Base-by-base conservation (phyloP, 2,797 vertebrate species). In the Apogon talboti region DNA sequence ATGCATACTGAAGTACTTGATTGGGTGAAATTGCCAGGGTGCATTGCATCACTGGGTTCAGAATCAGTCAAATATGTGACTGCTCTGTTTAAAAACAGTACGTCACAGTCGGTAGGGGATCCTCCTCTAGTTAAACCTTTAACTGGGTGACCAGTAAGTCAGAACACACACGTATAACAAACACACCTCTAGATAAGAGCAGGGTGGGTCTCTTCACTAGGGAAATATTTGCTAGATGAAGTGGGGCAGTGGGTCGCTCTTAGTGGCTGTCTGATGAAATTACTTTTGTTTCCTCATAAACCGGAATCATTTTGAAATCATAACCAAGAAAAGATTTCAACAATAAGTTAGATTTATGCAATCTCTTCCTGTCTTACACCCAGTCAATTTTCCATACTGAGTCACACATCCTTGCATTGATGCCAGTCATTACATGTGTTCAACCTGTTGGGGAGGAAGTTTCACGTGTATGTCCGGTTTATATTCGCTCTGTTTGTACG, bases 51-150 rank as follows among this genome's bases (percentile, higher is more conserved):
- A 28, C 4, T 28, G 6, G 24, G 24, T 28, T 28, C 3, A 28
- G 6, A 28, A 28, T 28, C 35, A n/a, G 60, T 21, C 47, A 71
- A 79, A 82, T 78, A 81, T 85, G 69, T 76, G 71, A 55, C n/a
- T 40, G 52, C 6, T 24, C 53, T 15, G n/a, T 63, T 74, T 49
- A 37, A 76, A 76, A 84, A 38, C 40, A 56, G 48, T 30, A 16
- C 41, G 58, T 66, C 68, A 61, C 21, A 15, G 41, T 10, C 28
- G 24, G 24, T 14, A 12, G 33, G 51, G 37, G 47, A 11, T 28
- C 37, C 53, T 60, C 46, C 15, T 69, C 16, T 45, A 1, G 51
- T 18, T 78, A 48, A 78, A 79, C 72, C 77, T 72, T 63, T 28
- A 83, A 13, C 53, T 72, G 28, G 44, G 64, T 61, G 21, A 49